Conservation (phyloP, 2,797 vertebrate genomes). For the Echiichthys vipera region DNA sequence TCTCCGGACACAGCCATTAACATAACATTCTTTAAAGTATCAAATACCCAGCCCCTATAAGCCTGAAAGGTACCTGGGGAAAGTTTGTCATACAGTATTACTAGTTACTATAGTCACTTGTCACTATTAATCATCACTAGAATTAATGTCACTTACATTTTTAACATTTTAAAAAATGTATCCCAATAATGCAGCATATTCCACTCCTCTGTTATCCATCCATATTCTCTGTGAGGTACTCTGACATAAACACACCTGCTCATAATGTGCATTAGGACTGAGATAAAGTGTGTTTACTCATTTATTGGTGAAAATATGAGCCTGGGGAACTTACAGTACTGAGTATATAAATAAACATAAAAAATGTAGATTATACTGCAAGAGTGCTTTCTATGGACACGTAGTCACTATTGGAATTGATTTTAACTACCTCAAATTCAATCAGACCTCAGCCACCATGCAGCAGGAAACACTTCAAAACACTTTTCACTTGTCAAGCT, state of each 20-base stretch:
- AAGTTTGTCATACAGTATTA: conserved; percentile 4
- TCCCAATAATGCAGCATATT: too few relatives aligned
- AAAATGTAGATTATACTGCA: not conserved
- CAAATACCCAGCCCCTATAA: not conserved
- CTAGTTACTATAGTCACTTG: too few relatives aligned
- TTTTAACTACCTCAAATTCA: not conserved
- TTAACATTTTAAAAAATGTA: not conserved
- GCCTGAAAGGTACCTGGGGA: not conserved
- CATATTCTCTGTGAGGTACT: not conserved
- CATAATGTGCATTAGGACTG: conserved; percentile 1
- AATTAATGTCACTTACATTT: not conserved
- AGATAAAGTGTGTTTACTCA: conserved; percentile 16
- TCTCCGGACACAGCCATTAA: not conserved
- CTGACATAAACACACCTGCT: conserved; percentile 25
- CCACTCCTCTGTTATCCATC: conserved; percentile 14
- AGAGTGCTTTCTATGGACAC: not conserved
- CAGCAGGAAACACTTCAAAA: conserved; percentile 10
- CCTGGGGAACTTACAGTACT: not conserved
- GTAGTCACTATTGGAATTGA: not conserved
- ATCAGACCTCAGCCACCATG: not conserved
- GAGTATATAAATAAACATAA: not conserved
- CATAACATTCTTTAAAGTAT: not conserved
- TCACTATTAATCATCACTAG: too few relatives aligned
- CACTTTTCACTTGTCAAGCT: not conserved
- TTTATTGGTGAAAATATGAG: not conserved